Evolutionary conservation across 2,888 invertebrate genomes (phyloP).

Genomic region (Plebejus argus): DNA sequence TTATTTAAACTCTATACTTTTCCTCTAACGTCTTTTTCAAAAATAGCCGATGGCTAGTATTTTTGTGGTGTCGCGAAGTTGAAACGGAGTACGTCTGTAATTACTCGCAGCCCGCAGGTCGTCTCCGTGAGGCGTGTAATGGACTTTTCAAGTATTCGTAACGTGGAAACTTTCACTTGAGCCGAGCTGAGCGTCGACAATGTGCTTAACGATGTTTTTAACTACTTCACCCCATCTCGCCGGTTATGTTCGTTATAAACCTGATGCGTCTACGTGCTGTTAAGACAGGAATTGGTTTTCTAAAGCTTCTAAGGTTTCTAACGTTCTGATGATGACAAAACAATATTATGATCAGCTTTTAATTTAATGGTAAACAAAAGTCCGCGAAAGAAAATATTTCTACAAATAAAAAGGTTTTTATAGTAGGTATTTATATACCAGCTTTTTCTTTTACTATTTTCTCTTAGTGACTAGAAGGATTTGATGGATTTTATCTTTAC

Average conservation of each 20-base stretch:
- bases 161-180: conserved; percentile 74
- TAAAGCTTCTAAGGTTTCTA: neutral
- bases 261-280: neutral
- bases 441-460: too few relatives aligned
- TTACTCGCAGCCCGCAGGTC: conserved; percentile 75
- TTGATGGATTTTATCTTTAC: too few relatives aligned
- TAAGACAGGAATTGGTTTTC: neutral
- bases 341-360: too few relatives aligned
- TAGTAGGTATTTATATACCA: too few relatives aligned
- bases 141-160: conserved; percentile 79
- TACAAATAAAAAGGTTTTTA: neutral
- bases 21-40: neutral
- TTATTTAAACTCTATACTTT: too few relatives aligned
- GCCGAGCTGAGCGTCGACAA: conserved; percentile 71
- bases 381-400: neutral
- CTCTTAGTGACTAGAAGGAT: too few relatives aligned
- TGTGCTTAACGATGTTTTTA: conserved; percentile 77
- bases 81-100: conserved; percentile 74
- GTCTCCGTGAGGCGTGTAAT: conserved; percentile 74
- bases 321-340: too few relatives aligned
- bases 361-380: neutral
- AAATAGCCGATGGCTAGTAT: conserved; percentile 10
- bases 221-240: conserved; percentile 70
- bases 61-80: conserved; percentile 64
- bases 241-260: conserved; percentile 64